Conservation (phyloP, 1,140 invertebrate genomes). For the Heliothis subflexa region DNA sequence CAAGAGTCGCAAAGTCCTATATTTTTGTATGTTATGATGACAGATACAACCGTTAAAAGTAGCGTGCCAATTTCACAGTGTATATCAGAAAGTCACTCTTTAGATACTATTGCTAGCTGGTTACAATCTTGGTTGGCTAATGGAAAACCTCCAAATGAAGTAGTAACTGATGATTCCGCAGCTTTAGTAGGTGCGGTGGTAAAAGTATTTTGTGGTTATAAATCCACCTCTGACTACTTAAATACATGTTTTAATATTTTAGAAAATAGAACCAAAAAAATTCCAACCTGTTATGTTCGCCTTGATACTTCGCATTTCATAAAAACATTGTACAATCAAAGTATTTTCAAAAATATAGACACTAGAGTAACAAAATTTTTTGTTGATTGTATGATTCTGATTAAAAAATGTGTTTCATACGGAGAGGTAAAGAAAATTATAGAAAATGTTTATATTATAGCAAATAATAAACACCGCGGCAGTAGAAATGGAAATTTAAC, state of each 20-base stretch:
- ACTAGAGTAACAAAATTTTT: constrained; percentile 13
- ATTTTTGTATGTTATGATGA: constrained; percentile 13
- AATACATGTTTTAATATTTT: constrained; percentile 14
- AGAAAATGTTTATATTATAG: constrained; percentile 13
- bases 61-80: constrained; percentile 10
- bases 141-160: constrained; percentile 11
- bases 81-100: constrained; percentile 12
- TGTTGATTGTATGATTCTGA: constrained; percentile 9
- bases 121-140: constrained; percentile 11
- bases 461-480: constrained; percentile 10
- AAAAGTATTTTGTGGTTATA: constrained; percentile 10
- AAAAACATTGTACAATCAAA: constrained; percentile 13
- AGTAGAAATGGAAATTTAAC: constrained; percentile 9
- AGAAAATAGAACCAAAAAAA: constrained; percentile 13
- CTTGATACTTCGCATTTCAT: constrained; percentile 11
- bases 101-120: constrained; percentile 11
- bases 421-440: constrained; percentile 12
- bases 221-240: constrained; percentile 11
- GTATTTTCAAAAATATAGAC: constrained; percentile 13
- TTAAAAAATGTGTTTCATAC: constrained; percentile 13
- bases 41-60: constrained; percentile 11
- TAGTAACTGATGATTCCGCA: too few relatives aligned
- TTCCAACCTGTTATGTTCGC: constrained; percentile 10
- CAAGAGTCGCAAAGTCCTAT: constrained; percentile 10
- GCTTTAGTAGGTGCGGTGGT: constrained; percentile 9